A percentile compares a stretch with the other conserved stretches of the same genome.
These are phyloP conservation scores for Momotus momota DNA, from an alignment of 2,797 vertebrate genomes.

Conservation along the genomic window DNA sequence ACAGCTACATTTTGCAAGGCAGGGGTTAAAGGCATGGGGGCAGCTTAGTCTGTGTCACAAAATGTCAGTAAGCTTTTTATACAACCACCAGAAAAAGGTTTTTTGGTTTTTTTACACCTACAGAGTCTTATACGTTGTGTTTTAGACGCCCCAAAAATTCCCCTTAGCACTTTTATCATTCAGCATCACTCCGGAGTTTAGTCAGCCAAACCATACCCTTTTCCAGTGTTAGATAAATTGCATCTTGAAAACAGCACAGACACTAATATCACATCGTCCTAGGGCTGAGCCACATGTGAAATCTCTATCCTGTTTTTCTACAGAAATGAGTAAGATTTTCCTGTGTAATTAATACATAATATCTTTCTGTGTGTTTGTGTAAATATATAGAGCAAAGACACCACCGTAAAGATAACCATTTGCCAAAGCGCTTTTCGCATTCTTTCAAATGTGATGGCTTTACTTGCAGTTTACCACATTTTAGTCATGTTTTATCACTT, in stretches of 20 bases:
- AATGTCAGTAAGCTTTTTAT: slow-evolving; percentile 74
- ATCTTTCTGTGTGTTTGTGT: slow-evolving; percentile 57
- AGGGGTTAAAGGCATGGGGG: neutral
- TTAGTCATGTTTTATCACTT: slow-evolving; percentile 41
- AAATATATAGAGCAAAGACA: slow-evolving; percentile 66
- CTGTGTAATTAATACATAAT: slow-evolving; percentile 70
- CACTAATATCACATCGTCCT: slow-evolving; percentile 70
- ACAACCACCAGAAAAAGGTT: slow-evolving; percentile 50
- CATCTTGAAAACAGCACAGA: slow-evolving; percentile 77
- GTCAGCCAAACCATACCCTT: slow-evolving; percentile 83
- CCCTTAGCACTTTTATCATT: slow-evolving; percentile 79
- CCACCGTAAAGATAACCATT: neutral
- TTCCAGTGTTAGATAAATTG: slow-evolving; percentile 78
- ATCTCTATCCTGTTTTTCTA: slow-evolving; percentile 80
- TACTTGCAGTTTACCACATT: slow-evolving; percentile 18
- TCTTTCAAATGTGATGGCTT: slow-evolving; percentile 42
- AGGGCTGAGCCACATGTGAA: slow-evolving; percentile 66
- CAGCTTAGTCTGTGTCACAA: slow-evolving; percentile 4
- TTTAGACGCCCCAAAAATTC: slow-evolving; percentile 77
- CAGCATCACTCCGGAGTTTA: slow-evolving; percentile 78
- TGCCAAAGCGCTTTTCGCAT: neutral
- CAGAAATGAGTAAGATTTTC: slow-evolving; percentile 83
- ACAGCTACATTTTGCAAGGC: neutral
- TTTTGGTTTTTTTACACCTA: slow-evolving; percentile 73
- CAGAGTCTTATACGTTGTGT: slow-evolving; percentile 48